Evolutionary conservation across 2,888 invertebrate genomes (phyloP).

Genomic region (Mythimna lalbum): DNA sequence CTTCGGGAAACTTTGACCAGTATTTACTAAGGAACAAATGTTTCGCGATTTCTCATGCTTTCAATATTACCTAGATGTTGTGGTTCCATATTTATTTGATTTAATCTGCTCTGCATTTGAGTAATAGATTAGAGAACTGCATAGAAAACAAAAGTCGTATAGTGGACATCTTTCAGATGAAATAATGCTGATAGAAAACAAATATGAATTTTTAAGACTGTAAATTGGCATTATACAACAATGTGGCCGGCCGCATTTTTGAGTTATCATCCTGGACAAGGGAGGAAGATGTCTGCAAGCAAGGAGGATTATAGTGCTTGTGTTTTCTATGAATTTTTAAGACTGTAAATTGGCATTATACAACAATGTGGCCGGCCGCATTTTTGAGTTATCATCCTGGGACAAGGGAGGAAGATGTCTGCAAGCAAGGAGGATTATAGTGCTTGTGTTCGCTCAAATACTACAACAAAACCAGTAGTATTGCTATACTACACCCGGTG

Average conservation of each 20-base stretch:
- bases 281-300: neutral
- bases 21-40: constrained; percentile 67
- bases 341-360: neutral
- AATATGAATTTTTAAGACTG: neutral
- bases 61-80: constrained; percentile 37
- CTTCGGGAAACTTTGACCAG: constrained; percentile 13
- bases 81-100: neutral
- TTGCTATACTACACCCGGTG: too few relatives aligned
- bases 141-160: neutral
- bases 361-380: neutral
- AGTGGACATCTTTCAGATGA: too few relatives aligned
- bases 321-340: neutral
- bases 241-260: neutral
- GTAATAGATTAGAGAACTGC: neutral
- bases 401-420: neutral
- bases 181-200: neutral
- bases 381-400: neutral
- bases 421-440: neutral
- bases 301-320: neutral
- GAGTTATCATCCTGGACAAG: neutral
- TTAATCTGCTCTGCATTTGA: neutral
- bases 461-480: too few relatives aligned
- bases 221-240: neutral
- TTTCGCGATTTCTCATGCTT: constrained; percentile 48
- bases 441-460: neutral